Conservation (phyloP, 2,888 invertebrate species). For the Dynastes grantii region DNA sequence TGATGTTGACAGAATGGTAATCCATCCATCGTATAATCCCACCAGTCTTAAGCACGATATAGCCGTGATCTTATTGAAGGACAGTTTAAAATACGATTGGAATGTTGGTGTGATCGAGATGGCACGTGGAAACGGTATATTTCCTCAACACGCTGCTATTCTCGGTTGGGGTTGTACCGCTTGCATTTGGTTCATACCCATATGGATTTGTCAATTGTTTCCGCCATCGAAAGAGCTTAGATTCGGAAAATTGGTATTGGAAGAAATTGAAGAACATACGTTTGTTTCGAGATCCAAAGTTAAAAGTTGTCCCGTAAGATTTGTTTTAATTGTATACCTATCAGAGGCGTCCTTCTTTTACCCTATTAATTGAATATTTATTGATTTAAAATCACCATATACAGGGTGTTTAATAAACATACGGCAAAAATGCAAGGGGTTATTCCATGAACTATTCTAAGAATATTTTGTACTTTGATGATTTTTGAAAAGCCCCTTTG, state of each 20-base stretch:
- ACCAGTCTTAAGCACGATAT: not conserved
- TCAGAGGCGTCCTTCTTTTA: not conserved
- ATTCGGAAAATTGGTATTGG: slow-evolving; percentile 22
- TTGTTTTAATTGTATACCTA: not conserved
- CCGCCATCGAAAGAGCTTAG: slow-evolving; percentile 14
- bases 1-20: not conserved
- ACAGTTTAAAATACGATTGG: not conserved
- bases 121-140: not conserved
- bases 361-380: too few relatives aligned
- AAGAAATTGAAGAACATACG: not conserved
- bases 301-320: slow-evolving; percentile 35
- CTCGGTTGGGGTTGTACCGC: slow-evolving; percentile 35
- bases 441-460: too few relatives aligned
- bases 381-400: too few relatives aligned
- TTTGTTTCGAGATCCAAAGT: slow-evolving; percentile 18
- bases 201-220: slow-evolving; percentile 27
- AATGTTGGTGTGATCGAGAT: slow-evolving; percentile 24
- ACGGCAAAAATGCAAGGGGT: too few relatives aligned
- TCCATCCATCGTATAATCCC: not conserved
- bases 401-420: too few relatives aligned
- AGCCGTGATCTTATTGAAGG: slow-evolving; percentile 22
- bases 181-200: slow-evolving; percentile 32
- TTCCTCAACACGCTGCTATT: slow-evolving; percentile 10
- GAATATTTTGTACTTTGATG: too few relatives aligned
- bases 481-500: too few relatives aligned